A percentile compares a stretch with the other conserved stretches of the same genome.
Evolutionary conservation across 1,140 invertebrate genomes (phyloP).

Genomic region (Calephelis nemesis): DNA sequence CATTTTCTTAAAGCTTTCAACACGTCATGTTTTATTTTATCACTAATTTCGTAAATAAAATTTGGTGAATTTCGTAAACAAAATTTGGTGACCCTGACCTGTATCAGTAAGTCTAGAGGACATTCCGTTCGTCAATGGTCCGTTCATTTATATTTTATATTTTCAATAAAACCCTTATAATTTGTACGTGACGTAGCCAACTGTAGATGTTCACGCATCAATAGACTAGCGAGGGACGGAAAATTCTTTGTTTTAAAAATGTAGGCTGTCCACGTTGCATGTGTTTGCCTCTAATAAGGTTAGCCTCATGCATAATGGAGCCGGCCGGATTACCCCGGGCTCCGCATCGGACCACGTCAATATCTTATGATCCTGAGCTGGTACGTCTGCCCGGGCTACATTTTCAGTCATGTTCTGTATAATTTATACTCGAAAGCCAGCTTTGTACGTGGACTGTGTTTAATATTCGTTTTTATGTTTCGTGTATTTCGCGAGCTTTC

Average conservation of each 20-base stretch:
- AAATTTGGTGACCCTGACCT: too few species aligned
- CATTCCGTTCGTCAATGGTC: background rate
- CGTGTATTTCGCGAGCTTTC: constrained; percentile 5
- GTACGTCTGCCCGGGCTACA: constrained; percentile 2
- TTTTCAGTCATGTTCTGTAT: constrained; percentile 17
- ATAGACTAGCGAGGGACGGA: background rate
- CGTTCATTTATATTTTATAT: constrained; percentile 9
- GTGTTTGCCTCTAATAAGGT: constrained; percentile 14
- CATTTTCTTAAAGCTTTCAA: too few species aligned
- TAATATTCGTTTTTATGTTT: constrained; percentile 19
- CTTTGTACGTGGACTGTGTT: constrained; percentile 18
- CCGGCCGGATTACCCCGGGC: constrained; percentile 4
- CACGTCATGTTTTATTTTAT: too few species aligned
- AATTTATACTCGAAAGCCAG: constrained; percentile 15
- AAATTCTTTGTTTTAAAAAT: constrained; percentile 17
- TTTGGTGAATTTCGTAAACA: too few species aligned
- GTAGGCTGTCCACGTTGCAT: constrained; percentile 17
- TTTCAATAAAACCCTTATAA: background rate
- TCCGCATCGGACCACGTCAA: constrained; percentile 15
- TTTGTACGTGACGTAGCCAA: background rate
- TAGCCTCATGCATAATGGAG: constrained; percentile 17
- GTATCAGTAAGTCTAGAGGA: background rate
- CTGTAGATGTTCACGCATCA: background rate
- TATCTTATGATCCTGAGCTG: constrained; percentile 17
- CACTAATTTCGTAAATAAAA: too few species aligned